Base-by-base conservation (phyloP, 2,888 invertebrate genomes). In the Seladonia tumulorum region DNA sequence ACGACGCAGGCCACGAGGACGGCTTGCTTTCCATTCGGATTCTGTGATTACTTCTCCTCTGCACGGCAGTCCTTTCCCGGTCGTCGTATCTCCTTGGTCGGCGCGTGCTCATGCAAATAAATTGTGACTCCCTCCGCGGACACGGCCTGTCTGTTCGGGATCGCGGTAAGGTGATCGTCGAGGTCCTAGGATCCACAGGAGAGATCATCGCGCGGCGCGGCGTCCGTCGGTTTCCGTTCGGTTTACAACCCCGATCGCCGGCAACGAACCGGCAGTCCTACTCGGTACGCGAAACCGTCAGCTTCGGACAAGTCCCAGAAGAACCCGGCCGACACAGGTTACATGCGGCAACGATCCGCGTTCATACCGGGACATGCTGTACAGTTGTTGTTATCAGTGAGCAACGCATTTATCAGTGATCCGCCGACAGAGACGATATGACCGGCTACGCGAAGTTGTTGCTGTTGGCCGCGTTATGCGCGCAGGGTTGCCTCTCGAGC, bases 11-110 rank as follows among this genome's bases (percentile, higher is more conserved):
- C 76, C 70, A 87, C 47, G 82, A 76, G 76, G 82, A 81, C 79
- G 53, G 49, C 70, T 87, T 81, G 88, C 91, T 92, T 93, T 92
- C 88, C 91, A 92, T 88, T 84, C 82, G 88, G 87, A 91, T 90
- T 91, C 89, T 87, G 82, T 85, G 81, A 88, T 86, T 86, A 88
- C 88, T 91, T 88, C 88, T 90, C 80, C 42, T 75, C 22, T 53
- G 53, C 81, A 81, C 82, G 87, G 82, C 91, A 91, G 90, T 92
- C 87, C 88, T 89, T 86, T 85, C 85, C 66, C 86, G 83, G 74
- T 91, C 92, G 88, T 87, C 88, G 88, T 73, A 84, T 88, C 87
- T 83, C 82, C 57, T 79, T 82, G 85, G 81, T 82, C 85, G 68
- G 25, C 68, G 66, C 16, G 57, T 45, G 66, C 73, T 79, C 66